phyloP scores from a whole-genome alignment of 2,113 vertebrate genomes.

The Xenopus laevis region DNA sequence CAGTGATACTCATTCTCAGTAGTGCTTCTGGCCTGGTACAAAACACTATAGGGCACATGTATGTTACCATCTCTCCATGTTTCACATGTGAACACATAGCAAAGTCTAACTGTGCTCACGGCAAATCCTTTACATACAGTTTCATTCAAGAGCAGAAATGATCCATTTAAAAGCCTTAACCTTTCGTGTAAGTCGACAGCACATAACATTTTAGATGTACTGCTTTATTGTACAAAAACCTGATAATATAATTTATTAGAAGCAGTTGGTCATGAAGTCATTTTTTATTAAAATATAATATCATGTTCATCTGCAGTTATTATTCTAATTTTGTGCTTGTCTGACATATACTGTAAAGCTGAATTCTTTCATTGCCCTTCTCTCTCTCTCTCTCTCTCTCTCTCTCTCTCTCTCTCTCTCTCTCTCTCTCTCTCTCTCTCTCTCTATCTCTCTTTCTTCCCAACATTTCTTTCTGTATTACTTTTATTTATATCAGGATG shows the following conservation, averaged over 20 bases:
- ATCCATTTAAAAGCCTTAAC: conserved; percentile 47
- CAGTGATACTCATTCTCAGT: no score
- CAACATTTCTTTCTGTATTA: conserved; percentile 55
- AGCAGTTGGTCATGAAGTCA: conserved; percentile 56
- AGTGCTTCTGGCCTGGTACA: no score
- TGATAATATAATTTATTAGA: conserved; percentile 54
- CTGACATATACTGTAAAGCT: conserved; percentile 63
- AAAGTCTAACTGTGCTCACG: no score
- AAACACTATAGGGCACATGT: no score
- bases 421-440: conserved; percentile 52
- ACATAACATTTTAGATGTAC: conserved; percentile 42
- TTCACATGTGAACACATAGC: no score
- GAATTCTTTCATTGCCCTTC: conserved; percentile 51
- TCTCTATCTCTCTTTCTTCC: neutral
- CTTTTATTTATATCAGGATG: conserved; percentile 77
- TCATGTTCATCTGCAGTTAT: conserved; percentile 56
- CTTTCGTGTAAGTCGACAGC: conserved; percentile 49
- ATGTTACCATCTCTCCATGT: no score
- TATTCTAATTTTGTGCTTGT: conserved; percentile 62
- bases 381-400: conserved; percentile 51
- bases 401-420: conserved; percentile 51
- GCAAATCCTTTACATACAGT: no score
- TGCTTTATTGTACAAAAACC: conserved; percentile 51
- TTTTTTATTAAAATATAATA: conserved; percentile 68
- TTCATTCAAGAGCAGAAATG: conserved; percentile 46